Percentiles rank a stretch among this genome's conserved stretches.
These are phyloP conservation scores for Euphydryas editha DNA, from an alignment of 2,888 invertebrate species.

Conservation along the genomic window DNA sequence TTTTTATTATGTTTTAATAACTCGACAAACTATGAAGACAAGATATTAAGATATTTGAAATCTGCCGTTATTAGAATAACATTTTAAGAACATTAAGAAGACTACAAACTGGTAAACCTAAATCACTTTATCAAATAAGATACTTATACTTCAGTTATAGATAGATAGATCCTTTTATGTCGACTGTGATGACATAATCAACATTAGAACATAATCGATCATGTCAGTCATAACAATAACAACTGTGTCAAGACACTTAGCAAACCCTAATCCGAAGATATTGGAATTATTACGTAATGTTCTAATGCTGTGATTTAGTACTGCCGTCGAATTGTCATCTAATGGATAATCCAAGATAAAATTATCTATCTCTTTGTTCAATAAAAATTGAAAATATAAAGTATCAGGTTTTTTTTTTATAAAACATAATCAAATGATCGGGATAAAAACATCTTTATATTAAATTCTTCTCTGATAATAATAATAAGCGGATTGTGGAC, in stretches of 20 bases:
- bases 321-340: background rate
- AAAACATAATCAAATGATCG: background rate
- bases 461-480: conserved; percentile 3
- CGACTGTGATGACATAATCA: background rate
- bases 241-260: background rate
- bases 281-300: background rate
- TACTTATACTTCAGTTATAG: background rate
- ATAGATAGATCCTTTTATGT: background rate
- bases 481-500: background rate
- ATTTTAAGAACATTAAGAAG: too few relatives aligned
- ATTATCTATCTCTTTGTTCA: conserved; percentile 5
- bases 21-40: too few relatives aligned
- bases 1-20: too few relatives aligned
- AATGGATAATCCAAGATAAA: background rate
- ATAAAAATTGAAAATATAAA: too few relatives aligned
- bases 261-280: conserved; percentile 7
- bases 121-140: background rate
- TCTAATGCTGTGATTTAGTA: background rate
- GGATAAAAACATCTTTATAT: conserved; percentile 2
- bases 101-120: background rate
- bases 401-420: background rate
- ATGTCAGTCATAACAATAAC: background rate
- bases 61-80: too few relatives aligned
- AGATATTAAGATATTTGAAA: too few relatives aligned
- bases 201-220: conserved; percentile 1